Percentiles rank a stretch among this genome's conserved stretches.
Conservation (phyloP, 2,797 vertebrate genomes). For the Selene dorsalis region DNA sequence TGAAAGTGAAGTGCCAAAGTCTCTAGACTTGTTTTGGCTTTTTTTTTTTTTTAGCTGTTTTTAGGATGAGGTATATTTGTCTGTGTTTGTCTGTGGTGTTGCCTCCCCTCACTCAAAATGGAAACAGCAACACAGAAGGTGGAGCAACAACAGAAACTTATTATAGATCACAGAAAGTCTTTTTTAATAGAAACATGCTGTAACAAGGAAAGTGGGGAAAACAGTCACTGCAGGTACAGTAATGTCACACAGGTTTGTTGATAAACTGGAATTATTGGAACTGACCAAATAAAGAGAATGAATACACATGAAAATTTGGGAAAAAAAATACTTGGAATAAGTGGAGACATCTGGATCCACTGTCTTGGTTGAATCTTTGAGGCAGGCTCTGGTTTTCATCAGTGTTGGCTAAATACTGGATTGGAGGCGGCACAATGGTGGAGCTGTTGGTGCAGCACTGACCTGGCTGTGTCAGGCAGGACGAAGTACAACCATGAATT, state of each 20-base stretch:
- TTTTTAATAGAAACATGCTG: background rate
- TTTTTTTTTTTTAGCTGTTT: constrained; percentile 1
- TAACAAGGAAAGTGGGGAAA: background rate
- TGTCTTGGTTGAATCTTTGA: background rate
- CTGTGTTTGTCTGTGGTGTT: background rate
- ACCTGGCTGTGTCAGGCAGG: constrained; percentile 48
- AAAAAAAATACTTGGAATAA: background rate
- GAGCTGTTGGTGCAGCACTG: constrained; percentile 26
- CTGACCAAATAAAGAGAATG: background rate
- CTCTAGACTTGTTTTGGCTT: constrained; percentile 13
- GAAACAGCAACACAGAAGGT: background rate
- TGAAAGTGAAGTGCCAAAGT: background rate
- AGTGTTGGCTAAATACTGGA: constrained; percentile 8
- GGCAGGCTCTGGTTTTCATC: constrained; percentile 19
- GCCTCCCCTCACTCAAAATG: background rate
- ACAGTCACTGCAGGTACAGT: background rate
- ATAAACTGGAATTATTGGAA: background rate
- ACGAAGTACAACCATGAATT: constrained; percentile 34
- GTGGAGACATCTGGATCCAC: background rate
- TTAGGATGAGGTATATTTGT: constrained; percentile 5
- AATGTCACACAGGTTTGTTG: constrained; percentile 3
- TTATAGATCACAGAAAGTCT: background rate
- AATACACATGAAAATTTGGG: background rate
- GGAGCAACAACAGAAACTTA: background rate
- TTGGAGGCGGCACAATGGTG: constrained; percentile 22